Evolutionary conservation across 92 coral and sea anemone species (phyloP).

Genomic region (Micromussa lordhowensis): DNA sequence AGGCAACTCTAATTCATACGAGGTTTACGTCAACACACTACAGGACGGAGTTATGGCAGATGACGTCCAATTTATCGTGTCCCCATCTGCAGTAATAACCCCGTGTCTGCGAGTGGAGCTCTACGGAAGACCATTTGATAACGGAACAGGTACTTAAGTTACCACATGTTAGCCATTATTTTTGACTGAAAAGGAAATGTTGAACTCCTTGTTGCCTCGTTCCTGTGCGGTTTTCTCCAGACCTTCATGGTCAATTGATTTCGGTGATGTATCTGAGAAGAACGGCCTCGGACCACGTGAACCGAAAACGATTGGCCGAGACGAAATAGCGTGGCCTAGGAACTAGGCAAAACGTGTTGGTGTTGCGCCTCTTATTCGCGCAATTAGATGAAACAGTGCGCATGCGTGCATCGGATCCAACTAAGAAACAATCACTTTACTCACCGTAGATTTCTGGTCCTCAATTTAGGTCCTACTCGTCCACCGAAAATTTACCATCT

Average conservation of each 20-base stretch:
- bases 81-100: neutral
- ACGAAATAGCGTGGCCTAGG: too few species aligned
- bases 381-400: neutral
- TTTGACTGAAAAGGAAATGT: neutral
- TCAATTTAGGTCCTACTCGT: slow-evolving; percentile 10
- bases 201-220: too few species aligned
- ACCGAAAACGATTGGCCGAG: too few species aligned
- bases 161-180: neutral
- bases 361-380: too few species aligned
- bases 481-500: neutral
- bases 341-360: too few species aligned
- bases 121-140: slow-evolving; percentile 14
- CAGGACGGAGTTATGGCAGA: slow-evolving; percentile 18
- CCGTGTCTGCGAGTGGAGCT: slow-evolving; percentile 25
- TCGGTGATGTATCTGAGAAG: too few species aligned
- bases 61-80: neutral
- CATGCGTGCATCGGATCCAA: neutral
- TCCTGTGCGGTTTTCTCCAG: too few species aligned
- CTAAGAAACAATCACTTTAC: too few species aligned
- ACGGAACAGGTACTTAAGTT: neutral
- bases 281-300: too few species aligned
- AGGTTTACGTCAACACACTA: slow-evolving; percentile 16
- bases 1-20: slow-evolving; percentile 17
- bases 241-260: too few species aligned
- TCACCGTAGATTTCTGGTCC: neutral